Conservation (phyloP, 2,797 vertebrate species). For the Linurgus olivaceus region DNA sequence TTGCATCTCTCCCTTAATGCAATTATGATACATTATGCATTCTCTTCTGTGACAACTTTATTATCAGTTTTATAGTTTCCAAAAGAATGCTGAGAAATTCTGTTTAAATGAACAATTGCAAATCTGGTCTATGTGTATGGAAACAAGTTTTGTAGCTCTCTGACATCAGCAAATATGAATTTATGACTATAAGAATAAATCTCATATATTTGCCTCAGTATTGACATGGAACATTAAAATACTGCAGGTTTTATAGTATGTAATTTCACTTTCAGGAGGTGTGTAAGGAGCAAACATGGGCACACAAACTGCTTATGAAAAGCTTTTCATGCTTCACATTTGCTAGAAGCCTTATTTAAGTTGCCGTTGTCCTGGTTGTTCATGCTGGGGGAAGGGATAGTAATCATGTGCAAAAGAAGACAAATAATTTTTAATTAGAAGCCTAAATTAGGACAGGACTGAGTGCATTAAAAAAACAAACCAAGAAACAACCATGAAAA, state of each 20-base stretch:
- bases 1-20: background rate
- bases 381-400: background rate
- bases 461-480: background rate
- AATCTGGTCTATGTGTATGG: background rate
- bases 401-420: background rate
- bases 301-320: background rate
- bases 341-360: constrained; percentile 2
- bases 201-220: background rate
- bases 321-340: background rate
- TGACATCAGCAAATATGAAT: background rate
- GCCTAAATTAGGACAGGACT: background rate
- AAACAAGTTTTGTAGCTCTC: background rate
- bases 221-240: background rate
- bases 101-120: background rate
- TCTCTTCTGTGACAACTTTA: background rate
- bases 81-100: background rate
- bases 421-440: background rate
- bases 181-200: background rate
- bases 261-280: background rate
- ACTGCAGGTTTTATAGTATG: background rate
- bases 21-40: background rate
- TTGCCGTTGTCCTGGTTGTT: background rate
- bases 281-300: background rate
- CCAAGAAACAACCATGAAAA: background rate
- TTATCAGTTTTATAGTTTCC: background rate